phyloP scores from a whole-genome alignment of 2,113 vertebrate species.

The Cinclus cinclus region DNA sequence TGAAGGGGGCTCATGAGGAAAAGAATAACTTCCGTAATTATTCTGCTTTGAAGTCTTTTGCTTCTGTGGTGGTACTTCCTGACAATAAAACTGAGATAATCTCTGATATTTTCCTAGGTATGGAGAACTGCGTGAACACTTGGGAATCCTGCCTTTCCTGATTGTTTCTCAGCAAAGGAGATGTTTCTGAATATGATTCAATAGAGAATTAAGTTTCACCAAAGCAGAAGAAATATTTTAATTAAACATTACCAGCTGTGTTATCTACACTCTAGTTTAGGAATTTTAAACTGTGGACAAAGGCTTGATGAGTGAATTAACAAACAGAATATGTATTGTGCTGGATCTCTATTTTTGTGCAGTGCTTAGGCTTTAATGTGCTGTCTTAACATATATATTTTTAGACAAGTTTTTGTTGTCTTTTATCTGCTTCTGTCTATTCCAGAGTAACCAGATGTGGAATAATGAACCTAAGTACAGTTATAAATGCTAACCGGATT shows the following conservation, averaged over 20 bases:
- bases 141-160: not conserved
- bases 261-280: not conserved
- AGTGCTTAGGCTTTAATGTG: not conserved
- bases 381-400: not conserved
- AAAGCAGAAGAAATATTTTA: slow-evolving; percentile 25
- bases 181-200: not conserved
- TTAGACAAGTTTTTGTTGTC: not conserved
- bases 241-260: slow-evolving; percentile 25
- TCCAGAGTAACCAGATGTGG: not conserved
- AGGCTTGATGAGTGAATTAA: not conserved
- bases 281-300: not conserved
- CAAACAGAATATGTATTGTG: not conserved
- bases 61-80: not conserved
- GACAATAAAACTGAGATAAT: not conserved
- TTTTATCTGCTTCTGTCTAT: not conserved
- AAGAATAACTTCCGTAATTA: not conserved
- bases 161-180: not conserved
- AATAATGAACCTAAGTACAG: not conserved
- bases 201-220: not conserved
- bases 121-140: not conserved
- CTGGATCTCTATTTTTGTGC: not conserved
- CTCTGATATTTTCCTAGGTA: slow-evolving; percentile 16
- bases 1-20: not conserved
- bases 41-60: slow-evolving; percentile 5
- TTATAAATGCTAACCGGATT: not conserved